Evolutionary conservation across 2,113 vertebrate species (phyloP), one percentile per base, ranked within the genome.

Genomic region (Anolis carolinensis): DNA sequence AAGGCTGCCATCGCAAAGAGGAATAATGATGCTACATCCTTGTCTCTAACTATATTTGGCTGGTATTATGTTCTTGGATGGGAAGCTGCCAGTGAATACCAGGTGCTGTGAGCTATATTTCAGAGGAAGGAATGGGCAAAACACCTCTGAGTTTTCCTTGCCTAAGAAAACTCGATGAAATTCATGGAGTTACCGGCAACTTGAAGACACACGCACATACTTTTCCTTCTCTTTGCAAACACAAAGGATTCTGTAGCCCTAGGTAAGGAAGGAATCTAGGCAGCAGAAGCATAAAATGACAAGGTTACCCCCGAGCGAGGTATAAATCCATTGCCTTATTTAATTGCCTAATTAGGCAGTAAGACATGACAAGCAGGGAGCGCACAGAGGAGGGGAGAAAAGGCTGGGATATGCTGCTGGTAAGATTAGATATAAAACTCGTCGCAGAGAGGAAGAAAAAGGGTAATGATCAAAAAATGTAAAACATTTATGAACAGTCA

Each of bases 341-440:
- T 0, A 88, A 77, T 88, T 85, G 79, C 72, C 91, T 91, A 90
- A 92, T 85, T 91, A 91, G 87, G 77, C 75, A 92, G 25, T 68
- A 68, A 68, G 65, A 25, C 65, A 68, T 68, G 65, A n/a, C 65
- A 68, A 68, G 65, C 30, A 68, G 65, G 7, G 30, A 68, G 65
- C 9, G 10, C 30, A 30, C 65, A 30, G 62, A 21, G 48, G 13
- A 32, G 72, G 65, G 81, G 82, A 85, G 65, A 27, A 2, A 73
- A 86, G 86, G 78, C 75, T 88, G 68, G 52, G 78, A 91, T 81
- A 86, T 62, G 79, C 5, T 48, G 65, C 14, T 32, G 36, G 78
- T 68, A 90, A 85, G 44, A 77, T 91, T 73, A 82, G 50, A 0
- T 21, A 86, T 14, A 55, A 16, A 44, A 70, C 8, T 81, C 89